Base-by-base conservation (phyloP, 2,113 vertebrate species). In the Thamnaconus septentrionalis region DNA sequence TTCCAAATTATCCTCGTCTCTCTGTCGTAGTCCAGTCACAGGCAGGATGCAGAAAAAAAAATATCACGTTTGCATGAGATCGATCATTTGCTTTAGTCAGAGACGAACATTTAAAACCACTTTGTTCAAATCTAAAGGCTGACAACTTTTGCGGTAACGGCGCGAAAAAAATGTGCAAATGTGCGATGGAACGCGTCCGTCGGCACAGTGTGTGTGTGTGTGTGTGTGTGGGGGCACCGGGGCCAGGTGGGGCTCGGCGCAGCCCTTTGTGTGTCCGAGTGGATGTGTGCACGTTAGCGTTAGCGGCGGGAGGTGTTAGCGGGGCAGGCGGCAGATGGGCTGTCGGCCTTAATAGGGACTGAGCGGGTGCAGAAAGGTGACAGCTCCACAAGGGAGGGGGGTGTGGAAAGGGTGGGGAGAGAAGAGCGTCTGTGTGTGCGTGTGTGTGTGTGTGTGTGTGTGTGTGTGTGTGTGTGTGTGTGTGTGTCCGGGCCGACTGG, bases 271-370 rank as follows among this genome's bases (percentile, higher is more conserved):
- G 81, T 80, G 80, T 71, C 64, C 73, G 69, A 56, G 78, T 68
- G 76, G 63, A 71, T 81, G 78, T 73, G 80, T 64, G 75, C 53
- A 70, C 45, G 73, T 89, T 85, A 88, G 87, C 86, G 79, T 88
- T 83, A 88, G 87, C 86, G 79, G 88, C 83, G 83, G 85, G 87
- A 85, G 88, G 85, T 85, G 84, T 90, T 86, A 88, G 87, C 81
- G 69, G 85, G 87, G 87, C 88, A 89, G 79, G 84, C 80, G 81
- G 90, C 92, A 93, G 92, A 93, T 92, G 91, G 90, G 91, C 87
- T 89, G 90, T 92, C 90, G 88, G 88, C 83, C 90, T 92, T 91
- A 92, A 92, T 91, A 90, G 82, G 84, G 85, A 89, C 84, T 83
- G 85, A 89, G 84, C 75, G 80, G 76, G 84, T 85, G 87, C 75